A percentile compares a stretch with the other conserved stretches of the same genome.
Evolutionary conservation across 2,797 vertebrate genomes (phyloP).

Genomic region (Amblyraja radiata): DNA sequence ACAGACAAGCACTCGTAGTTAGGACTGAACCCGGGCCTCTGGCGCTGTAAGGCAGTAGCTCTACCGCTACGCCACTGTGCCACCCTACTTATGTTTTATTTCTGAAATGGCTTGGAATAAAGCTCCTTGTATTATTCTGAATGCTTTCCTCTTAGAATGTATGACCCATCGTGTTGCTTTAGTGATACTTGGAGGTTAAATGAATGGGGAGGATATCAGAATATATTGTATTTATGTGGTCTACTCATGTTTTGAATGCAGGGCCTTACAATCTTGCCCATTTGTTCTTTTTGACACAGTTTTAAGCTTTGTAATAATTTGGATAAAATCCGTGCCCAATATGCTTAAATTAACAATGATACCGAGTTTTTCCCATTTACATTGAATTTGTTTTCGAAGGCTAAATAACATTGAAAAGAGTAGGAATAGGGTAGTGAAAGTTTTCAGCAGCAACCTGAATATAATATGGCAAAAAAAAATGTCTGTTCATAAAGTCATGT

Average conservation of each 20-base stretch:
- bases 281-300: conserved; percentile 5
- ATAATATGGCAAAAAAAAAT: no score
- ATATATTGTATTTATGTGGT: not conserved
- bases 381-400: not conserved
- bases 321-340: not conserved
- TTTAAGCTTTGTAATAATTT: not conserved
- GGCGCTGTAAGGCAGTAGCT: no score
- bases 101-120: not conserved
- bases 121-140: not conserved
- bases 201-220: not conserved
- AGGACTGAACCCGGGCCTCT: no score
- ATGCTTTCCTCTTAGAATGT: not conserved
- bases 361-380: not conserved
- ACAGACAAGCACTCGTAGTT: no score
- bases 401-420: not conserved
- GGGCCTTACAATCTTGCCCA: not conserved
- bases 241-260: not conserved
- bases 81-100: not conserved
- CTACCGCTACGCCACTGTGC: not conserved
- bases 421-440: not conserved
- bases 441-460: not conserved
- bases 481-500: no score
- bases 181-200: not conserved
- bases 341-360: not conserved
- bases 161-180: not conserved